Evolutionary conservation across 2,888 invertebrate genomes (phyloP).

Genomic region (Agrilus cyanescens): DNA sequence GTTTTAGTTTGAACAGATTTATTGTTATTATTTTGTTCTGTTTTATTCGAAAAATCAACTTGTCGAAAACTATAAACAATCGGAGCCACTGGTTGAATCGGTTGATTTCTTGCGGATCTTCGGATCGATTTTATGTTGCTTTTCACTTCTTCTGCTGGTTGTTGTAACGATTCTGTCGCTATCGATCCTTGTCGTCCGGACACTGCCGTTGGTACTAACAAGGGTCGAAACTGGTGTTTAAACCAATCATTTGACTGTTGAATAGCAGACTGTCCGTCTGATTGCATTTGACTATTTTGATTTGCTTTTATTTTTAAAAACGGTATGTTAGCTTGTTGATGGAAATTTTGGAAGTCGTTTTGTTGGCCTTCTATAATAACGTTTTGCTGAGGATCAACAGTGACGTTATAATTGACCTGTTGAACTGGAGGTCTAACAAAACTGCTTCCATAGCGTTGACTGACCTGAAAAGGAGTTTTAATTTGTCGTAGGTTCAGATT

Average conservation of each 20-base stretch:
- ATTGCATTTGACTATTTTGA: too few species aligned
- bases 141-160: constrained; percentile 34
- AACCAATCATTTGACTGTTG: too few species aligned
- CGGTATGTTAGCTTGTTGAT: background rate
- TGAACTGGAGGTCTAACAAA: constrained; percentile 11
- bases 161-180: constrained; percentile 16
- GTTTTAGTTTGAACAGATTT: constrained; percentile 10
- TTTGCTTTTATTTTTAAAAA: too few species aligned
- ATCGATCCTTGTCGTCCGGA: background rate
- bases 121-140: constrained; percentile 31
- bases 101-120: constrained; percentile 27
- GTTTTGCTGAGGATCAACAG: constrained; percentile 19
- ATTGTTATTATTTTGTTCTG: constrained; percentile 29
- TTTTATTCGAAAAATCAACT: constrained; percentile 28
- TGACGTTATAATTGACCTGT: constrained; percentile 12
- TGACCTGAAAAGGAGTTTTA: constrained; percentile 23
- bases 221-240: too few species aligned
- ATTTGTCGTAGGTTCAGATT: background rate
- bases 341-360: constrained; percentile 11
- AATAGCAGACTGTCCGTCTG: too few species aligned
- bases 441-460: constrained; percentile 27
- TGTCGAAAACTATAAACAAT: constrained; percentile 35
- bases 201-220: background rate
- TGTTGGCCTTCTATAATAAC: constrained; percentile 15
- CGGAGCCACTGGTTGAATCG: constrained; percentile 30